Evolutionary conservation across 2,888 invertebrate species (phyloP), one percentile per base, ranked within the genome.

Genomic region (Ophion slaviceki): DNA sequence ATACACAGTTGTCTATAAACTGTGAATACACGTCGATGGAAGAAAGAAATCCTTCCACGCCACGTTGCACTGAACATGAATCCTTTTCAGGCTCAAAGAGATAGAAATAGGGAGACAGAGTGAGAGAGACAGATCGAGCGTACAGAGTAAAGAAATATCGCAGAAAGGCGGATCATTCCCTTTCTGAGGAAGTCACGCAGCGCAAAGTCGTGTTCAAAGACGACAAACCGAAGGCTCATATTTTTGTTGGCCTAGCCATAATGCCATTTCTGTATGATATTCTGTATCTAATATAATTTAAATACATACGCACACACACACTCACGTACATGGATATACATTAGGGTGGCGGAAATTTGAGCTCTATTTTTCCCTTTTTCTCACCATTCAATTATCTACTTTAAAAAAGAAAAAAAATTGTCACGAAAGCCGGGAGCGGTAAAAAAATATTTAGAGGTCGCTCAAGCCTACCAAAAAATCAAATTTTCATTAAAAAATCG

Each of bases 41-140:
- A 47, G 40, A 64, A 61, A 57, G 32, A 17, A 62, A 47, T 76
- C 59, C 68, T 75, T 76, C 76, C 47, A 47, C 20, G 36, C 10
- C 17, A 47, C 64, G 70, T 24, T 70, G 76, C 81, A 70, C 28
- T 62, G 76, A n/a, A 53, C 76, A n/a, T 64, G 70, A 76, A 76
- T 82, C 81, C 62, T 75, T 76, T 53, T 40, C 64, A 17, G 24
- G 17, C 24, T 20, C 70, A 76, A 40, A 47, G 20, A n/a, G 53
- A 70, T 47, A 57, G 61, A 28, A 68, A 75, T 32, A 32, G 20
- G 7, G 70, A 47, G n/a, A 72, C n/a, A 70, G n/a, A 32, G 14
- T 20, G 32, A 57, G 17, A 72, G 70, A 32, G 28, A 53, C 1
- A 20, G 40, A 53, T n/a, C 45, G 14, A 68, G 20, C 20, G 24